Evolutionary conservation across 2,888 invertebrate genomes (phyloP), one percentile per base, ranked within the genome.

Genomic region (Elmis aenea): DNA sequence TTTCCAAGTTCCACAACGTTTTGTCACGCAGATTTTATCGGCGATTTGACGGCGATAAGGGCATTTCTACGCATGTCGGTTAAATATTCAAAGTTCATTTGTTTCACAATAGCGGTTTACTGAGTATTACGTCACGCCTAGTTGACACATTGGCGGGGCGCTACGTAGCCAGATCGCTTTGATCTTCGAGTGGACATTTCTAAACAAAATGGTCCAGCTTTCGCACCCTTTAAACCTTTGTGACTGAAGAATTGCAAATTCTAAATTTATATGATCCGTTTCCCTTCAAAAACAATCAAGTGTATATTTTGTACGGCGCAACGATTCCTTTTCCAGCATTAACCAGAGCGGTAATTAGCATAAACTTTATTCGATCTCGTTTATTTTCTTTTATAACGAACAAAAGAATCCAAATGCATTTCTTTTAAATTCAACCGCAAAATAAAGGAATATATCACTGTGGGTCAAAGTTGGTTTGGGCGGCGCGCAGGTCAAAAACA

Each of bases 51-150:
- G 35, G 32, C 43, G 43, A 43, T 43, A 43, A 33, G 29, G 36
- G n/a, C 30, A 28, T 15, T 18, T 28, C 31, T 29, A 37, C 38
- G 22, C 23, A 33, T 33, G 18, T 13, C 36, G 33, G 39, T 33
- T 39, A 40, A 43, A 43, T 43, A 43, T 43, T 43, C 39, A 43
- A 40, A 43, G 39, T 43, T 42, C 43, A 43, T 43, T 40, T 40
- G 36, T 40, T 37, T 25, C 43, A 43, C 43, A 43, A 43, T 43
- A 36, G 36, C 43, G 37, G 42, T 35, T 43, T 36, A 33, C 35
- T 36, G 39, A 37, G 34, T 39, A 33, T 43, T 43, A 32, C 32
- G 35, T 43, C 43, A 43, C 43, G 43, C 43, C 43, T 40, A 30
- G 38, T 35, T 42, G 42, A n/a, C n/a, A n/a, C n/a, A n/a, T n/a